Evolutionary conservation across 2,113 vertebrate genomes (phyloP).

Genomic region (Monopterus albus): DNA sequence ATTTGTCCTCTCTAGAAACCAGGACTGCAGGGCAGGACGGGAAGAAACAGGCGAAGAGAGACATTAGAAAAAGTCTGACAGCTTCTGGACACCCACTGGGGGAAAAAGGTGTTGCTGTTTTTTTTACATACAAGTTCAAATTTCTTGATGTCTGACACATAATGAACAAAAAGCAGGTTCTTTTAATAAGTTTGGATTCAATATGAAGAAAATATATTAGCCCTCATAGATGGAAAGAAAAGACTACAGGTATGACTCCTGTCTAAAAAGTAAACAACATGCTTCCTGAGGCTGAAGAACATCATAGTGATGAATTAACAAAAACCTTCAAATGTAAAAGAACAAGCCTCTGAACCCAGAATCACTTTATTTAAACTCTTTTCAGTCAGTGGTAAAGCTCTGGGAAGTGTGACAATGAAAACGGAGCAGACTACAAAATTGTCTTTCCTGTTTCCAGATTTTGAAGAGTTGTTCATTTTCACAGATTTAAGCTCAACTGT

Average conservation of each 20-base stretch:
- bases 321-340: slow-evolving; percentile 1
- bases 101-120: too few relatives aligned
- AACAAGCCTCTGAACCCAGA: background rate
- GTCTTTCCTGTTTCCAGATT: slow-evolving; percentile 43
- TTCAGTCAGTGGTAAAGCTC: background rate
- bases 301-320: slow-evolving; percentile 9
- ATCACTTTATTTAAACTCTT: slow-evolving; percentile 31
- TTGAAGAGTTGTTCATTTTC: slow-evolving; percentile 53
- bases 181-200: background rate
- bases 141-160: too few relatives aligned
- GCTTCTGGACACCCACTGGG: too few relatives aligned
- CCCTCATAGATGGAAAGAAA: background rate
- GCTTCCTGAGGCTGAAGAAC: slow-evolving; percentile 2
- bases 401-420: background rate
- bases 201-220: background rate
- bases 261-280: background rate
- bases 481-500: slow-evolving; percentile 47
- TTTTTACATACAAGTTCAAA: too few relatives aligned
- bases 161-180: background rate
- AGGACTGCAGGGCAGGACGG: slow-evolving; percentile 81
- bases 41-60: background rate
- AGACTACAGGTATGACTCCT: background rate
- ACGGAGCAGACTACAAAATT: slow-evolving; percentile 29
- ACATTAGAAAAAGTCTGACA: too few relatives aligned
- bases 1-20: slow-evolving; percentile 94